Percentiles rank a stretch among this genome's conserved stretches.
Conservation (phyloP, 2,113 vertebrate genomes). For the Pseudorasbora parva region DNA sequence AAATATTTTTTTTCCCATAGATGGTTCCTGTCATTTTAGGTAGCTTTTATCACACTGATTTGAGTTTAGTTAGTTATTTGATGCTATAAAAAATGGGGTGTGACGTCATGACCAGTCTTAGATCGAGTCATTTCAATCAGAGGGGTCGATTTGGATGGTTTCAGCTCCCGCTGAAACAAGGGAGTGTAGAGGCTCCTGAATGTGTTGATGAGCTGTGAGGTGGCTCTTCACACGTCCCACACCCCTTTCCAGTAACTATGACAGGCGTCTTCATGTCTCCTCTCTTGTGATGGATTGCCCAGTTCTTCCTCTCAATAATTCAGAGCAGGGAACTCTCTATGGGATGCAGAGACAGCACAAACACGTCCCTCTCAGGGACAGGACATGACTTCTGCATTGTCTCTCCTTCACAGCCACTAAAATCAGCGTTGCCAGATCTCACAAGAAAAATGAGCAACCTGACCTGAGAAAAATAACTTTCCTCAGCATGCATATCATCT, state of each 20-base stretch:
- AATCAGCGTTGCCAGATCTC: not conserved
- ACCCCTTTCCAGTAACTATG: conserved; percentile 16
- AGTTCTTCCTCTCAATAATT: conserved; percentile 52
- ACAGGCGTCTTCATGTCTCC: conserved; percentile 33
- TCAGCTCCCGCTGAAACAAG: not conserved
- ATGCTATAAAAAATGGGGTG: no score
- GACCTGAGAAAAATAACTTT: not conserved
- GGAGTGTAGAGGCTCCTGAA: conserved; percentile 21
- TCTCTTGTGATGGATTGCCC: conserved; percentile 49
- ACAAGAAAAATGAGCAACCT: not conserved
- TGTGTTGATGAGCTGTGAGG: conserved; percentile 36
- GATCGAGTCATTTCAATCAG: conserved; percentile 27
- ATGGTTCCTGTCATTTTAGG: no score
- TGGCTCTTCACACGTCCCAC: not conserved
- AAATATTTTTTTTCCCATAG: no score
- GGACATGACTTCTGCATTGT: conserved; percentile 31
- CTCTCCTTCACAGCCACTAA: not conserved
- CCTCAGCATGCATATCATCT: not conserved
- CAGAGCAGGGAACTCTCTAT: conserved; percentile 35
- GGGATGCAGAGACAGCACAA: conserved; percentile 13
- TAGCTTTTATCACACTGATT: no score
- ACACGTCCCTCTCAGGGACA: not conserved
- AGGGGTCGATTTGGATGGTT: conserved; percentile 11
- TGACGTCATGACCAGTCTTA: not conserved
- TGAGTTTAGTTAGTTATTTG: no score